A percentile compares a stretch with the other conserved stretches of the same genome.
Conservation (phyloP, 2,797 vertebrate genomes). For the Liasis olivaceus region DNA sequence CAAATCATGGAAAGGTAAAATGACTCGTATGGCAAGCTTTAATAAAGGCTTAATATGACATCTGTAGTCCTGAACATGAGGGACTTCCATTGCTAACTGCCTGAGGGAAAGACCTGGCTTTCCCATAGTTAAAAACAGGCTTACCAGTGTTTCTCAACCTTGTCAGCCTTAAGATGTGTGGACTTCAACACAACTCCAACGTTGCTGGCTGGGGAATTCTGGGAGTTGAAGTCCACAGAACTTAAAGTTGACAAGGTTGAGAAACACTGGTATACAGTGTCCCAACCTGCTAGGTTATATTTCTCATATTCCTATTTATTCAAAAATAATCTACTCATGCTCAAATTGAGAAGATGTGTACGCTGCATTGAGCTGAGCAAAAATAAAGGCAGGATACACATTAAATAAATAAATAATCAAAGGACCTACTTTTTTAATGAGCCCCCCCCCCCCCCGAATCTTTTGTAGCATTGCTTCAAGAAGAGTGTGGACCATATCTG, state of each 20-base stretch:
- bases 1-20: background rate
- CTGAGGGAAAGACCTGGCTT: background rate
- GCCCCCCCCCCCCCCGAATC: background rate
- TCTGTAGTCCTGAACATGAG: background rate
- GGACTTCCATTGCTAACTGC: background rate
- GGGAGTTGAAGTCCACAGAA: too few species aligned
- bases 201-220: too few species aligned
- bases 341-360: slow-evolving; percentile 2
- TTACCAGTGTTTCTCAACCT: background rate
- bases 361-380: background rate
- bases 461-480: slow-evolving; percentile 17
- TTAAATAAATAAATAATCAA: background rate
- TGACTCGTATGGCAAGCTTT: background rate
- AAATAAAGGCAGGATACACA: background rate
- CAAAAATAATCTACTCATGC: background rate
- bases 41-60: too few species aligned
- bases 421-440: slow-evolving; percentile 16
- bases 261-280: background rate
- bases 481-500: background rate
- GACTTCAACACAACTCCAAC: too few species aligned
- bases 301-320: slow-evolving; percentile 9
- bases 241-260: background rate
- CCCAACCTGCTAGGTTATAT: background rate
- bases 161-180: too few species aligned
- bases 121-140: slow-evolving; percentile 3